phyloP scores from a whole-genome alignment of 2,113 vertebrate species.

The Gnathonemus echidnorhynchus region DNA sequence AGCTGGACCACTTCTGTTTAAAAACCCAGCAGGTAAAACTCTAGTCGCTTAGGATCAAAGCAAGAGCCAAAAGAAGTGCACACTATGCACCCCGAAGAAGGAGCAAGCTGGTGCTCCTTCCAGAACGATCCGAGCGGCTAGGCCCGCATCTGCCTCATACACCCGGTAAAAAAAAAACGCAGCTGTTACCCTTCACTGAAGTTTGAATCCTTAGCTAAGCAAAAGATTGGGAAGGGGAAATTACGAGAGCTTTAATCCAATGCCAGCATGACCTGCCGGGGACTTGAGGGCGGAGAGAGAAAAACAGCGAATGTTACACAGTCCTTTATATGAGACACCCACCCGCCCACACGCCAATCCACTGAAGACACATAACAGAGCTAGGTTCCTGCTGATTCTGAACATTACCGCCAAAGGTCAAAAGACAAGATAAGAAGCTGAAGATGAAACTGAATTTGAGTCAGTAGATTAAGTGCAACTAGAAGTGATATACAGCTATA shows the following conservation, averaged over 20 bases:
- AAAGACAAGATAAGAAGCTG: not conserved
- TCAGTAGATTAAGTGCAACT: not conserved
- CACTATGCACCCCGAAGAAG: not conserved
- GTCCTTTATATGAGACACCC: not conserved
- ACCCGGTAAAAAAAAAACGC: not conserved
- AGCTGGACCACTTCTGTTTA: not conserved
- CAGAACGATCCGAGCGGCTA: not conserved
- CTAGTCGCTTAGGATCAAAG: not conserved
- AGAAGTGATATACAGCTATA: not conserved
- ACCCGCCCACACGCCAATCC: not conserved
- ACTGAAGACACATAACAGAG: not conserved
- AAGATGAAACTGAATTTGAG: not conserved
- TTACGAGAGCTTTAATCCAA: not conserved
- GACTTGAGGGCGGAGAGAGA: not conserved
- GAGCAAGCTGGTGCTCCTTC: not conserved
- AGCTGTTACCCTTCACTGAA: not conserved
- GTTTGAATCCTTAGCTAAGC: not conserved
- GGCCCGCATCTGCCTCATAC: not conserved
- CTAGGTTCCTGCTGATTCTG: too few species aligned
- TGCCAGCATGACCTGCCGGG: not conserved
- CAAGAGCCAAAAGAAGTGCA: not conserved
- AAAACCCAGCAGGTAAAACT: not conserved
- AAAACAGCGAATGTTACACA: not conserved
- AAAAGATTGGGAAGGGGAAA: not conserved
- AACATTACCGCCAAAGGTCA: not conserved